These are phyloP conservation scores for Philantomba maxwellii DNA, from an alignment of 2,113 vertebrate species.

Conservation along the genomic window DNA sequence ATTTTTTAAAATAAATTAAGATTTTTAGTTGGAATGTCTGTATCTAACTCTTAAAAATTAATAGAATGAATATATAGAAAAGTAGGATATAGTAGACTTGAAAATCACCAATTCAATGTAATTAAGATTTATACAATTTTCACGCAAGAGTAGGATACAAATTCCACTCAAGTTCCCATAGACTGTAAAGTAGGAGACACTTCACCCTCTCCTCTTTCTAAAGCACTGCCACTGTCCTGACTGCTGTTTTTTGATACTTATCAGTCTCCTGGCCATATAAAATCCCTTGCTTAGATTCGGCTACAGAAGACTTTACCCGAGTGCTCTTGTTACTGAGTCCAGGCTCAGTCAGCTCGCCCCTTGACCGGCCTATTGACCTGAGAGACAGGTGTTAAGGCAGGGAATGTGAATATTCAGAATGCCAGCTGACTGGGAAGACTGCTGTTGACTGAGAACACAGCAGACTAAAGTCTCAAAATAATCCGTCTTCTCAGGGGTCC, in stretches of 20 bases:
- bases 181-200: background rate
- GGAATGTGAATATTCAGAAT: background rate
- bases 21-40: background rate
- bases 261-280: background rate
- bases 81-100: background rate
- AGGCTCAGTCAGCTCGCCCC: background rate
- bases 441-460: background rate
- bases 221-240: background rate
- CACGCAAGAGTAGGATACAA: background rate
- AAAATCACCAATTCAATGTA: background rate
- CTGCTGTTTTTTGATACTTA: background rate
- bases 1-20: background rate
- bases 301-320: background rate
- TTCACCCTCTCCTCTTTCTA: background rate
- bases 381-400: background rate
- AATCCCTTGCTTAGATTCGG: background rate
- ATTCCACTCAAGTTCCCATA: background rate
- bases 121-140: background rate
- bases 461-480: background rate
- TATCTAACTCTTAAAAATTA: background rate
- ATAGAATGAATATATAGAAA: background rate
- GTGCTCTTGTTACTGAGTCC: background rate
- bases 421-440: background rate
- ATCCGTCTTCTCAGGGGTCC: background rate
- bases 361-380: background rate